These are phyloP conservation scores for Sebastes steindachneri DNA, from an alignment of 2,797 vertebrate genomes.

Conservation along the genomic window DNA sequence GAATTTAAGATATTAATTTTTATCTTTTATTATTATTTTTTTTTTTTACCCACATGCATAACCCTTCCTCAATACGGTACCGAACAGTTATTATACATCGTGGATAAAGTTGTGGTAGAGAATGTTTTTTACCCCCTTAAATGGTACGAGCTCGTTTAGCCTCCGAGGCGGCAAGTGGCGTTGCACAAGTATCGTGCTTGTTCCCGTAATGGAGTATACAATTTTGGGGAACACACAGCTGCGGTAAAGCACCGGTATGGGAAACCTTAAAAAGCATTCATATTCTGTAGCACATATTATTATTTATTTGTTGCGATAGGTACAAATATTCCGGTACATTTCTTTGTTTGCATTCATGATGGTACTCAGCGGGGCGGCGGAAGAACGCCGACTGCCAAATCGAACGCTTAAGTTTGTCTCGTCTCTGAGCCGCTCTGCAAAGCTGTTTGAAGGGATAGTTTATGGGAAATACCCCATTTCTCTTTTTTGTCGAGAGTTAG, in stretches of 20 bases:
- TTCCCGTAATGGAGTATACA: not conserved
- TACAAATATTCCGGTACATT: slow-evolving; percentile 42
- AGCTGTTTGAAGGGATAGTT: not conserved
- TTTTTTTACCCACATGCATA: slow-evolving; percentile 5
- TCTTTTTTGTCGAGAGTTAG: too few species aligned
- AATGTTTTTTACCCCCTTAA: slow-evolving; percentile 9
- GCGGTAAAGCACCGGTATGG: slow-evolving; percentile 11
- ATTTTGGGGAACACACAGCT: not conserved
- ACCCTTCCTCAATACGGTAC: slow-evolving; percentile 41
- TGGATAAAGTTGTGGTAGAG: slow-evolving; percentile 10
- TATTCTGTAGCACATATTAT: slow-evolving; percentile 30
- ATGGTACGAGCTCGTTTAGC: slow-evolving; percentile 33
- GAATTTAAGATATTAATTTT: slow-evolving; percentile 26
- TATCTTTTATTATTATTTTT: not conserved
- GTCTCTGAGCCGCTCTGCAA: too few species aligned
- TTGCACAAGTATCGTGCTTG: slow-evolving; percentile 4
- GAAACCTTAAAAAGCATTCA: slow-evolving; percentile 22
- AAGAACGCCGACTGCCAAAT: not conserved
- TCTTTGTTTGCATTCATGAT: slow-evolving; percentile 13
- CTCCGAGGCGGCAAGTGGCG: slow-evolving; percentile 10
- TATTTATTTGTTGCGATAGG: slow-evolving; percentile 62
- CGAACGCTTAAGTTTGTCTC: not conserved
- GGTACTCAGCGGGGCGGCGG: not conserved
- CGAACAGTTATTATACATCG: slow-evolving; percentile 26
- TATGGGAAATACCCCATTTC: not conserved